A percentile compares a stretch with the other conserved stretches of the same genome.
Conservation (phyloP, 2,888 invertebrate species). For the Nineta flava region DNA sequence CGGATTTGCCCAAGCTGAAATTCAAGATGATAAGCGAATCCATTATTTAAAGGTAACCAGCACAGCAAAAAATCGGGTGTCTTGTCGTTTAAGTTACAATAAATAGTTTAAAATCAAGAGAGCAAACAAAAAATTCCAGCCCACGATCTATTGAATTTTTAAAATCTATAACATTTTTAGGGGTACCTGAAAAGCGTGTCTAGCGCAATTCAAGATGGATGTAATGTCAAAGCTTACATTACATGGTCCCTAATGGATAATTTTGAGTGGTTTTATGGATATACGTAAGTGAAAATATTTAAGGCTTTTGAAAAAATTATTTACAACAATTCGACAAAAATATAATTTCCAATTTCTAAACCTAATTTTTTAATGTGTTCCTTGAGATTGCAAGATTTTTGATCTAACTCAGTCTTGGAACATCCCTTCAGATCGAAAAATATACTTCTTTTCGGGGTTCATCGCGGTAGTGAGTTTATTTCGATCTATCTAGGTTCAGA, state of each 20-base stretch:
- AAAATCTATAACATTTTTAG: background rate
- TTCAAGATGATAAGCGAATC: conserved; percentile 34
- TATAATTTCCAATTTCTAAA: no score
- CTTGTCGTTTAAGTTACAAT: no score
- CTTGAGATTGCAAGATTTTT: no score
- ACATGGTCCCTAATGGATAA: conserved; percentile 70
- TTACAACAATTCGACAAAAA: background rate
- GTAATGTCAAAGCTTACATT: conserved; percentile 47
- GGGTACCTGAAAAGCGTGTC: conserved; percentile 11
- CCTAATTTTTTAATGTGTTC: no score
- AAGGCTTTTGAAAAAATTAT: background rate
- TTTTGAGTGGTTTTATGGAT: conserved; percentile 66
- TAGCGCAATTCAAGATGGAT: conserved; percentile 37
- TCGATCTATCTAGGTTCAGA: no score
- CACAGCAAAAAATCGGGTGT: no score
- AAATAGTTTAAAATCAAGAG: background rate
- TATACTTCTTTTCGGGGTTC: no score
- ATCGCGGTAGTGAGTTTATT: no score
- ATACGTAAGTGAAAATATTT: conserved; percentile 36
- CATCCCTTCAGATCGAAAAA: no score
- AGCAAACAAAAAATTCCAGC: no score
- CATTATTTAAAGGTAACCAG: conserved; percentile 31
- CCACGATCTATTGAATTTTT: background rate
- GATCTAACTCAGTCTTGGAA: background rate
- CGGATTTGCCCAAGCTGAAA: conserved; percentile 36